Percentiles rank a stretch among this genome's conserved stretches.
These are phyloP conservation scores for Garra rufa DNA, from an alignment of 2,113 vertebrate genomes.

Conservation along the genomic window DNA sequence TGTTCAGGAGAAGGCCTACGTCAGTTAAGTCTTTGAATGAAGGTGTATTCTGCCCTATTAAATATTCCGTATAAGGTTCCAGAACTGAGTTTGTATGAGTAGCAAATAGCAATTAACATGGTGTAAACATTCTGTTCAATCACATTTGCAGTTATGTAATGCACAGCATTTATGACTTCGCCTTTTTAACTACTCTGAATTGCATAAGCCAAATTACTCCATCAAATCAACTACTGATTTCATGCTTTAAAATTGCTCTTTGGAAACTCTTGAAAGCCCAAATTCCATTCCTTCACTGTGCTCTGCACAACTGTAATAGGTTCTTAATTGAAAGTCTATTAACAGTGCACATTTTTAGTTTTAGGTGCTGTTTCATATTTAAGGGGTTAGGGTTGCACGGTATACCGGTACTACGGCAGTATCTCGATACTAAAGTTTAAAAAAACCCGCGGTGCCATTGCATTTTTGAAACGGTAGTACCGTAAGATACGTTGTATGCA, in stretches of 20 bases:
- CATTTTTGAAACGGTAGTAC: no score
- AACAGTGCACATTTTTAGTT: neutral
- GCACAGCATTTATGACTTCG: neutral
- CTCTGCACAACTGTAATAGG: neutral
- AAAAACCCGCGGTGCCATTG: no score
- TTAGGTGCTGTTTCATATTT: constrained; percentile 28
- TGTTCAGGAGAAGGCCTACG: neutral
- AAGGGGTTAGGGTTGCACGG: no score
- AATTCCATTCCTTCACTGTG: neutral
- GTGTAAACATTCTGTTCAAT: neutral
- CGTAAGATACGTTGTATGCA: no score
- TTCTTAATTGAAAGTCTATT: neutral
- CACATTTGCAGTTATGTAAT: neutral
- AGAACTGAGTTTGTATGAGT: neutral
- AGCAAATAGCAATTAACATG: neutral
- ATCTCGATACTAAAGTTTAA: no score
- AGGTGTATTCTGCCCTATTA: neutral
- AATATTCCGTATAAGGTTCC: neutral
- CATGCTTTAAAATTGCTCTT: neutral
- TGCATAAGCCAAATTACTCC: neutral
- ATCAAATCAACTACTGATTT: neutral
- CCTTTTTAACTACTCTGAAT: neutral
- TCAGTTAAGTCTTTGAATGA: neutral
- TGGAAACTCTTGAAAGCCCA: neutral
- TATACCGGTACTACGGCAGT: no score